Evolutionary conservation across 2,888 invertebrate genomes (phyloP).

Genomic region (Nomada ferruginata): DNA sequence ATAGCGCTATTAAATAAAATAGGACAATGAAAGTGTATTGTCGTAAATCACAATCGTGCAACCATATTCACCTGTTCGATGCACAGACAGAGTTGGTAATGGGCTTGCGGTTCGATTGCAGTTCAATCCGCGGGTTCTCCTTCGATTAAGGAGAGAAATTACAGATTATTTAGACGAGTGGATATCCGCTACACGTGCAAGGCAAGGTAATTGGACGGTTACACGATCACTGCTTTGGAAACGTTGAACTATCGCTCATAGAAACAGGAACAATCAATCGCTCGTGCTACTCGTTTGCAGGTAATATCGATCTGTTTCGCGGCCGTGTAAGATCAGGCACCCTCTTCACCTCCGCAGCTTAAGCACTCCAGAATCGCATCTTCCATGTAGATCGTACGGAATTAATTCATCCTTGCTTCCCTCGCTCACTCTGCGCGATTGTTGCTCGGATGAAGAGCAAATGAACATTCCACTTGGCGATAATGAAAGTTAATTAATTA

Average conservation of each 20-base stretch:
- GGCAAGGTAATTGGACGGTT: not conserved
- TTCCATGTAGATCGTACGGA: not conserved
- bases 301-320: not conserved
- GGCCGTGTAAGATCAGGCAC: not conserved
- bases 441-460: not conserved
- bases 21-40: too few relatives aligned
- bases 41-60: too few relatives aligned
- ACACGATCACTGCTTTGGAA: not conserved
- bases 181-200: not conserved
- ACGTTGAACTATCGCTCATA: not conserved
- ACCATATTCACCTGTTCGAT: too few relatives aligned
- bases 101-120: slow-evolving; percentile 12
- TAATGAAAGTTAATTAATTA: slow-evolving; percentile 6
- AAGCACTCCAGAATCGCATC: not conserved
- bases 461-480: slow-evolving; percentile 32
- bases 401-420: not conserved
- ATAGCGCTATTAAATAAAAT: too few relatives aligned
- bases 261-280: not conserved
- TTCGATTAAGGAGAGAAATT: slow-evolving; percentile 23
- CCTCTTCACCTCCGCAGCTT: too few relatives aligned
- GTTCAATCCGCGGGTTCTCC: not conserved
- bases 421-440: slow-evolving; percentile 1
- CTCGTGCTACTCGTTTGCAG: not conserved
- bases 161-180: slow-evolving; percentile 1
- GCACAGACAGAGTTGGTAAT: not conserved